Conservation (phyloP, 2,113 vertebrate species). For the Callopanchax toddi region DNA sequence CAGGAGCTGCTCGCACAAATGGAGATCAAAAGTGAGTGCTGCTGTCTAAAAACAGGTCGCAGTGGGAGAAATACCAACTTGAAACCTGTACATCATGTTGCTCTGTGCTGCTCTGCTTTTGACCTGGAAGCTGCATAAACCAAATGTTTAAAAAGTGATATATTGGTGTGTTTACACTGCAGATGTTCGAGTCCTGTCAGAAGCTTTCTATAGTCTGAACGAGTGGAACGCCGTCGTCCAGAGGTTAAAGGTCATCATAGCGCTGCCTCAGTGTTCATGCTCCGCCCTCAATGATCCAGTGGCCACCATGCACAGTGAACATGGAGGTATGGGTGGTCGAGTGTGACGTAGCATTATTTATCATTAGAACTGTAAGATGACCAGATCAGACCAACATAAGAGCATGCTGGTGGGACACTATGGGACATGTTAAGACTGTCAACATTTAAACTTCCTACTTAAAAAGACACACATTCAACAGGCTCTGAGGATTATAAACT, state of each 20-base stretch:
- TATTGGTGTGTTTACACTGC: too few species aligned
- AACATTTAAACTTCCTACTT: too few species aligned
- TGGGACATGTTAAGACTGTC: too few species aligned
- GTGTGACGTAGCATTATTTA: too few species aligned
- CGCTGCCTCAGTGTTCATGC: constrained; percentile 87
- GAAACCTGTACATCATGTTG: constrained; percentile 18
- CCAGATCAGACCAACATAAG: too few species aligned
- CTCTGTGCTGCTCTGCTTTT: not conserved
- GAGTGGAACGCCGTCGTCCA: constrained; percentile 76
- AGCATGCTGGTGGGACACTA: too few species aligned
- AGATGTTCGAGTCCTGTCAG: constrained; percentile 86
- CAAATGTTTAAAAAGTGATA: too few species aligned
- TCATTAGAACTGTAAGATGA: too few species aligned
- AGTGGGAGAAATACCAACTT: not conserved
- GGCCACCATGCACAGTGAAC: constrained; percentile 85
- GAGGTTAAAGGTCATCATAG: constrained; percentile 84
- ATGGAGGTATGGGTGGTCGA: constrained; percentile 81
- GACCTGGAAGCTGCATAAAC: not conserved
- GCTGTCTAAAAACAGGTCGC: not conserved
- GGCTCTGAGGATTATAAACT: too few species aligned
- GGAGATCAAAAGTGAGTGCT: constrained; percentile 86
- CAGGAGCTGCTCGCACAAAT: constrained; percentile 75
- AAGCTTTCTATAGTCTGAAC: constrained; percentile 80
- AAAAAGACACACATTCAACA: too few species aligned
- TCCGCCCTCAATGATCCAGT: constrained; percentile 88